Evolutionary conservation across 2,113 vertebrate species (phyloP).

Genomic region (Hemichromis elongatus): DNA sequence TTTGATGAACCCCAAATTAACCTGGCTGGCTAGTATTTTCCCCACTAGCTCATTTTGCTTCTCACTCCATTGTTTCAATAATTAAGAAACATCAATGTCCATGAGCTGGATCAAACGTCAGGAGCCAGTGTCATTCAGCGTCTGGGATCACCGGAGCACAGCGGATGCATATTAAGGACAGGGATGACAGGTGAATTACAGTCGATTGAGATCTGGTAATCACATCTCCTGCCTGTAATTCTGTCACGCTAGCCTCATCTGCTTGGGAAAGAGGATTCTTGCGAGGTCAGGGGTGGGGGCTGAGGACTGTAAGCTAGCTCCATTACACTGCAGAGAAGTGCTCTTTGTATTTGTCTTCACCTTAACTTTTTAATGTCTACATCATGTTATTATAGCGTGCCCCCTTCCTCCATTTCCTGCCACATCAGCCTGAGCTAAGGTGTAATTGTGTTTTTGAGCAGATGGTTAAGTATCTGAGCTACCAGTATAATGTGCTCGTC

Average conservation of each 20-base stretch:
- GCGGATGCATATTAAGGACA: constrained; percentile 52
- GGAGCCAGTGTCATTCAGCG: constrained; percentile 18
- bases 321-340: background rate
- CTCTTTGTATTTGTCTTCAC: constrained; percentile 1
- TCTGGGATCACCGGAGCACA: constrained; percentile 36
- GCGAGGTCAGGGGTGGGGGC: background rate
- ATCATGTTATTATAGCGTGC: background rate
- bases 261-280: constrained; percentile 1
- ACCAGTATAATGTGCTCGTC: background rate
- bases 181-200: constrained; percentile 63
- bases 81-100: constrained; percentile 70
- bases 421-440: constrained; percentile 9
- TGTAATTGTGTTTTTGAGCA: constrained; percentile 26
- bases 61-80: constrained; percentile 59
- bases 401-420: constrained; percentile 13
- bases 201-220: constrained; percentile 68
- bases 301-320: background rate
- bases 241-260: constrained; percentile 31
- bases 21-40: constrained; percentile 63
- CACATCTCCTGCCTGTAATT: constrained; percentile 49
- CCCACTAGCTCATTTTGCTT: constrained; percentile 53
- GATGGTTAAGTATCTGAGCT: constrained; percentile 27
- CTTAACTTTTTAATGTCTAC: background rate
- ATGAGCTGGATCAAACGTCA: constrained; percentile 46
- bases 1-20: constrained; percentile 74